Percentiles rank a stretch among this genome's conserved stretches.
phyloP scores from a whole-genome alignment of 2,113 vertebrate genomes.

The Arizona elegans region DNA sequence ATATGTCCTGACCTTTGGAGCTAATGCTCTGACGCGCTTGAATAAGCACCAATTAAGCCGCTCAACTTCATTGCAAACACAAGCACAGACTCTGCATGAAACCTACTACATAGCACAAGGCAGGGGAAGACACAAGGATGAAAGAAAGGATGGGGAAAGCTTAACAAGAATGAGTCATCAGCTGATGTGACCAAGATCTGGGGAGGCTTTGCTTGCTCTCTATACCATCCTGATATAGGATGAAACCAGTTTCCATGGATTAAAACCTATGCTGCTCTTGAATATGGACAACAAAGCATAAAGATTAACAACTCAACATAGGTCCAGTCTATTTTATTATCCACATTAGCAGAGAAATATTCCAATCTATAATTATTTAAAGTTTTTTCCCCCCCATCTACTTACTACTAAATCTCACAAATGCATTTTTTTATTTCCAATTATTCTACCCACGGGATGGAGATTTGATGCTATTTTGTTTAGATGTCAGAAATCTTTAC shows the following conservation, averaged over 20 bases:
- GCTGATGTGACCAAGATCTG: not conserved
- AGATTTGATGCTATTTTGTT: not conserved
- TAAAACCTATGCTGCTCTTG: not conserved
- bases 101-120: not conserved
- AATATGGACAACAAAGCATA: not conserved
- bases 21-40: slow-evolving; percentile 13
- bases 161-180: not conserved
- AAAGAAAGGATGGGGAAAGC: not conserved
- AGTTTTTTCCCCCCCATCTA: not conserved
- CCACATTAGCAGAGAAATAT: not conserved
- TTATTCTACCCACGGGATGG: not conserved
- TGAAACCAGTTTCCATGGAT: not conserved
- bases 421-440: not conserved
- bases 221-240: not conserved
- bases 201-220: not conserved
- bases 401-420: not conserved
- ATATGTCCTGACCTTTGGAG: slow-evolving; percentile 17
- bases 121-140: not conserved
- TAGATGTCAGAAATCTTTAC: not conserved
- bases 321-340: not conserved
- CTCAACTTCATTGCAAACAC: not conserved
- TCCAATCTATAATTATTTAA: not conserved
- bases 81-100: not conserved
- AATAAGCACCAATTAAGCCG: slow-evolving; percentile 14
- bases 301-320: not conserved